Evolutionary conservation across 2,113 vertebrate species (phyloP), one percentile per base, ranked within the genome.

Genomic region (Mobula hypostoma): DNA sequence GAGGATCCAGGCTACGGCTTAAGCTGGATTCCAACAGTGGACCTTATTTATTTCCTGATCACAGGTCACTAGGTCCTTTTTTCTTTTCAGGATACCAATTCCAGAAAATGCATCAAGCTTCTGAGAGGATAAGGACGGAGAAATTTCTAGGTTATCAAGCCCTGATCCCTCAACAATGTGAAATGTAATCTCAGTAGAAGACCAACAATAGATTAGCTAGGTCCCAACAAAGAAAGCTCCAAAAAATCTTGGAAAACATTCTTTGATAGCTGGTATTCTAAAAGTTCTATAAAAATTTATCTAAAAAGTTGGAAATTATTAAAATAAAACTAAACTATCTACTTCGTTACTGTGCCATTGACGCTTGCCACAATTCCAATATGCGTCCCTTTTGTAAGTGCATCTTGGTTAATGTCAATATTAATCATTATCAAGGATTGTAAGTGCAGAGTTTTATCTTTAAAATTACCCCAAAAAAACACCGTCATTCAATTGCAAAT

Each of bases 291-390:
- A 6, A 1, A 66, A 90, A 66, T 90, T 6, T 32, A 66, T 29
- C 32, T 90, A 29, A 90, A 19, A 29, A 17, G 5, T 66, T 32
- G n/a, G 61, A 48, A 92, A 32, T 92, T 21, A 21, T 7, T 24
- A 74, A 19, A 40, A 74, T 74, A 21, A 56, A 24, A 74, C 70
- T 14, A 93, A 93, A 93, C 21, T 56, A 83, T 94, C 96, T 96
- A 97, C 97, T 95, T 97, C 95, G 96, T 95, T 7, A 95, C 85
- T 79, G 72, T 94, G 91, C 95, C 92, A 94, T 97, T 96, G 48
- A 95, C 94, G 94, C 96, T 97, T 95, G 96, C 96, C 94, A 96
- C 96, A 94, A 96, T 96, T 87, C 95, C 96, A 82, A 96, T 95
- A 66, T 96, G 95, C 19, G 40, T 78, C 32, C 94, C 95, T 94